phyloP scores from a whole-genome alignment of 2,888 invertebrate genomes.

The Spicauda simplicius region DNA sequence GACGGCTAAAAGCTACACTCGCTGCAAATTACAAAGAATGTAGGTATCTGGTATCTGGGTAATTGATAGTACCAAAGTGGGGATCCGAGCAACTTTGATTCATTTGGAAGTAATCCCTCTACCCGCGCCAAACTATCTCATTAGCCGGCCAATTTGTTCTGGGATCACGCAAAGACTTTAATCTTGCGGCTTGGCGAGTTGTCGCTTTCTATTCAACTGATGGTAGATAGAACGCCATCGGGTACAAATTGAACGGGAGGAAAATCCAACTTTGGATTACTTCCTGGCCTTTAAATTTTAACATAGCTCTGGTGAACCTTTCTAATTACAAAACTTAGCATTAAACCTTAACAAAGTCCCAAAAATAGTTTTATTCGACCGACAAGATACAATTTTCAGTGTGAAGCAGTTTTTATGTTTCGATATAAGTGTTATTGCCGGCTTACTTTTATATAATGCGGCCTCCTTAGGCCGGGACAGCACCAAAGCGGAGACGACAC shows the following conservation, averaged over 20 bases:
- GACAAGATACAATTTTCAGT: no score
- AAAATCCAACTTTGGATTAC: neutral
- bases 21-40: conserved; percentile 32
- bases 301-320: neutral
- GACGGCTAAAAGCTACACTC: conserved; percentile 34
- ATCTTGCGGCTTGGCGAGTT: conserved; percentile 64
- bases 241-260: conserved; percentile 14
- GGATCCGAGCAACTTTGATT: conserved; percentile 65
- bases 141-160: conserved; percentile 77
- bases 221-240: conserved; percentile 18
- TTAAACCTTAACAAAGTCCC: no score
- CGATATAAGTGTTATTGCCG: no score
- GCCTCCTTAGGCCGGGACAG: no score
- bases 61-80: conserved; percentile 58
- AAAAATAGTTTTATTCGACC: no score
- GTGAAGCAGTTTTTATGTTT: no score
- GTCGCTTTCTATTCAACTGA: conserved; percentile 42
- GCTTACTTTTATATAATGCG: no score
- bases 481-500: no score
- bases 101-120: conserved; percentile 71
- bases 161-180: conserved; percentile 70
- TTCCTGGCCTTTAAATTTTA: neutral
- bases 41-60: conserved; percentile 44
- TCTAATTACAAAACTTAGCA: neutral
- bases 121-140: conserved; percentile 71